These are phyloP conservation scores for Adelosebastes latens DNA, from an alignment of 2,797 vertebrate species.

Conservation along the genomic window DNA sequence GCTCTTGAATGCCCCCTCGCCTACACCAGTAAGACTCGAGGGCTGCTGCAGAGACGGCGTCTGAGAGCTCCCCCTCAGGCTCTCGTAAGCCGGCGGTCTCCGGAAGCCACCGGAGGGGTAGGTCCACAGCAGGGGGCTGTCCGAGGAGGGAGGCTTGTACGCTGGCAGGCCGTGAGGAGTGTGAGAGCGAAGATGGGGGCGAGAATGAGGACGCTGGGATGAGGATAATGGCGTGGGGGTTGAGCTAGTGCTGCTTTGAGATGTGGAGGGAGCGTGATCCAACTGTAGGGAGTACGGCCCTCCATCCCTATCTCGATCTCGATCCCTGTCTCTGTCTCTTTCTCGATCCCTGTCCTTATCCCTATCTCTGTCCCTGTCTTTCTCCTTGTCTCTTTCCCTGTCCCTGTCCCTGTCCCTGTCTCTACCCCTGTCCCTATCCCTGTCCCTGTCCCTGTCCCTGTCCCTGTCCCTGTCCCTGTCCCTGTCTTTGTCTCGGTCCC, in stretches of 20 bases:
- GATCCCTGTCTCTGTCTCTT: conserved; percentile 19
- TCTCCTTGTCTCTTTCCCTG: not conserved
- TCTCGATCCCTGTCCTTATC: not conserved
- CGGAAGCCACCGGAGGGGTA: conserved; percentile 89
- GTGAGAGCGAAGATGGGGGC: conserved; percentile 83
- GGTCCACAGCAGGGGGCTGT: conserved; percentile 90
- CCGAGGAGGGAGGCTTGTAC: conserved; percentile 85
- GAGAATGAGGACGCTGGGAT: conserved; percentile 78
- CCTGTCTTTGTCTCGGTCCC: not conserved
- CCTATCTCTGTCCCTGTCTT: not conserved
- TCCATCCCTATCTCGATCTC: conserved; percentile 61
- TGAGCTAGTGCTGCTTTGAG: conserved; percentile 78
- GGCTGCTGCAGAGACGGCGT: conserved; percentile 79
- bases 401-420: conserved; percentile 37
- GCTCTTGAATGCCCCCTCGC: conserved; percentile 73
- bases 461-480: conserved; percentile 36
- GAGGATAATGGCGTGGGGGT: conserved; percentile 80
- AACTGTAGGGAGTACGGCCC: conserved; percentile 74
- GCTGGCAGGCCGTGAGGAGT: conserved; percentile 84
- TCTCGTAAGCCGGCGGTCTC: conserved; percentile 92
- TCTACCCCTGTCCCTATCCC: not conserved
- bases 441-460: not conserved
- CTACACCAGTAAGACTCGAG: conserved; percentile 63
- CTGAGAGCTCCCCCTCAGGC: conserved; percentile 81
- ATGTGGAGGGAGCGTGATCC: conserved; percentile 51